phyloP scores from a whole-genome alignment of 2,888 invertebrate species.

The Drosophila yooni region DNA sequence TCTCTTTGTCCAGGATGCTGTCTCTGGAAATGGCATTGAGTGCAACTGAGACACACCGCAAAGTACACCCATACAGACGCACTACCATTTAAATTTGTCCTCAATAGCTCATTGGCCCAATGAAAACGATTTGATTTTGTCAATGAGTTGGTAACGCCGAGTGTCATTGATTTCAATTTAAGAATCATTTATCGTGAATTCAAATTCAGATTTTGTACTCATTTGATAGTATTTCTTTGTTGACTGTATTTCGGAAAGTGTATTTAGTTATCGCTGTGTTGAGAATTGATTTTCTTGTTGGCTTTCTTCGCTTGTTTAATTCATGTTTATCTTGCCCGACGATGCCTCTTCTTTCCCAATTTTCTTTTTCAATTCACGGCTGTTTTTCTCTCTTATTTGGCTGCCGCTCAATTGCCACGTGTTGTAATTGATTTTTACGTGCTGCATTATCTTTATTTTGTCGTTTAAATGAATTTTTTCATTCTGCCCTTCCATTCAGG shows the following conservation, averaged over 20 bases:
- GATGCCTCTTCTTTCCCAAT: not conserved
- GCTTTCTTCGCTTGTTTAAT: constrained; percentile 2
- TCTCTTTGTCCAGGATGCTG: constrained; percentile 3
- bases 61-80: not conserved
- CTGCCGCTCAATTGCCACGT: not conserved
- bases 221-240: not conserved
- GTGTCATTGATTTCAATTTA: not conserved
- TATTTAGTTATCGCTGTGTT: not conserved
- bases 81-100: not conserved
- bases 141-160: not conserved
- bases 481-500: constrained; percentile 34
- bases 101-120: not conserved
- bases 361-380: constrained; percentile 3
- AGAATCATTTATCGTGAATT: not conserved
- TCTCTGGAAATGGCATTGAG: constrained; percentile 39
- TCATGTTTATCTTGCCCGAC: constrained; percentile 15
- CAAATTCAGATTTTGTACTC: not conserved
- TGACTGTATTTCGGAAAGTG: not conserved
- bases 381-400: constrained; percentile 13
- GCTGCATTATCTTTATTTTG: constrained; percentile 10
- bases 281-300: not conserved
- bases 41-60: constrained; percentile 18
- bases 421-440: constrained; percentile 50
- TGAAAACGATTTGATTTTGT: not conserved
- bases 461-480: constrained; percentile 35